These are phyloP conservation scores for Tursiops truncatus DNA, from an alignment of 2,113 vertebrate genomes.

Conservation along the genomic window DNA sequence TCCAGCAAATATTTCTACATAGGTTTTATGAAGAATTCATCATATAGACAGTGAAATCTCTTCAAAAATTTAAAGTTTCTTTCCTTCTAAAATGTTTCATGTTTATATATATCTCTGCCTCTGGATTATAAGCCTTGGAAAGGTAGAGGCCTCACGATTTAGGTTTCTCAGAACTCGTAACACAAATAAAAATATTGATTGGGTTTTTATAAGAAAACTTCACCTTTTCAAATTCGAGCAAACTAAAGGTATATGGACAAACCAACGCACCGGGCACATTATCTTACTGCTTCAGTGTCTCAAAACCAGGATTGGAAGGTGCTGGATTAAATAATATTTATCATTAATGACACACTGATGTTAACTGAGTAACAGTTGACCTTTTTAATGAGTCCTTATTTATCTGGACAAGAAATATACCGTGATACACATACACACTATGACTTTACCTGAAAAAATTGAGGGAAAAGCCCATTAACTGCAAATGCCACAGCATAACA, in stretches of 20 bases:
- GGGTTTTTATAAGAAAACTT: neutral
- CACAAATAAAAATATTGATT: neutral
- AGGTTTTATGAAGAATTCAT: neutral
- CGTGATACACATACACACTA: neutral
- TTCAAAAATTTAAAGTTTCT: neutral
- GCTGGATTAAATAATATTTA: neutral
- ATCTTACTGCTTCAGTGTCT: neutral
- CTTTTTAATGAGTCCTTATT: neutral
- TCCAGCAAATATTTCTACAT: neutral
- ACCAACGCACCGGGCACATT: neutral
- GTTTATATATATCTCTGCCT: neutral
- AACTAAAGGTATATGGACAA: neutral
- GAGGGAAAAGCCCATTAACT: neutral
- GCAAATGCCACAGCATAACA: fast-evolving
- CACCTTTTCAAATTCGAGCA: neutral
- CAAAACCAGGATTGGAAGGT: neutral
- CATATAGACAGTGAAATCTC: neutral
- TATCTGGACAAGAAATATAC: neutral
- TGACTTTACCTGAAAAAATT: neutral
- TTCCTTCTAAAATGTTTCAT: neutral
- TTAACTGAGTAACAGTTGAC: neutral
- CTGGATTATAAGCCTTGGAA: neutral
- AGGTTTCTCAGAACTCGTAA: neutral
- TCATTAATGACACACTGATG: neutral
- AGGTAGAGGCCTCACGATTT: neutral